Conservation (phyloP, 1,140 invertebrate genomes). For the Rhynchophorus ferrugineus region DNA sequence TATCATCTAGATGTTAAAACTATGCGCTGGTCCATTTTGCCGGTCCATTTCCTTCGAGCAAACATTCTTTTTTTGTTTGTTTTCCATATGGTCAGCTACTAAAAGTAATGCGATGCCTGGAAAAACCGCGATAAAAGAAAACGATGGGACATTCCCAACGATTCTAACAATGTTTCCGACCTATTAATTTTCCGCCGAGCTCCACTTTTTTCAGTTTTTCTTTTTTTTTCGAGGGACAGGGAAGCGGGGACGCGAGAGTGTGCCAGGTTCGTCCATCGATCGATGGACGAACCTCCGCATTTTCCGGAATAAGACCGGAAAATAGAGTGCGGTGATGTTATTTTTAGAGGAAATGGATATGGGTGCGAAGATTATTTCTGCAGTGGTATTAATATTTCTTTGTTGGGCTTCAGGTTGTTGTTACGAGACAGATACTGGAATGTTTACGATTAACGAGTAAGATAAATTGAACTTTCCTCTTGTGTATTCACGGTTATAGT, state of each 20-base stretch:
- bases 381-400: background rate
- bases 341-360: background rate
- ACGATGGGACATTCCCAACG: background rate
- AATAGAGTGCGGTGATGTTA: background rate
- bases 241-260: no score
- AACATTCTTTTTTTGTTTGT: background rate
- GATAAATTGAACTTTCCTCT: background rate
- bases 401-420: background rate
- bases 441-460: no score
- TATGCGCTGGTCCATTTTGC: no score
- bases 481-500: no score
- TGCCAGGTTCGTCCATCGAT: no score
- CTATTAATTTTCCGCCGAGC: background rate
- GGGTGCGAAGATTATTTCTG: background rate
- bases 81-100: background rate
- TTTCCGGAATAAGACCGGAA: background rate
- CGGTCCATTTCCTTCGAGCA: background rate
- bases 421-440: no score
- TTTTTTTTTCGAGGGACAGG: background rate
- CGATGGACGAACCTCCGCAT: background rate
- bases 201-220: background rate
- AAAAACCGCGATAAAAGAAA: background rate
- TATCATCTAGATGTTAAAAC: no score
- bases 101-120: background rate
- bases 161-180: background rate